Percentiles rank a stretch among this genome's conserved stretches.
Conservation (phyloP, 2,113 vertebrate genomes). For the Otis tarda region DNA sequence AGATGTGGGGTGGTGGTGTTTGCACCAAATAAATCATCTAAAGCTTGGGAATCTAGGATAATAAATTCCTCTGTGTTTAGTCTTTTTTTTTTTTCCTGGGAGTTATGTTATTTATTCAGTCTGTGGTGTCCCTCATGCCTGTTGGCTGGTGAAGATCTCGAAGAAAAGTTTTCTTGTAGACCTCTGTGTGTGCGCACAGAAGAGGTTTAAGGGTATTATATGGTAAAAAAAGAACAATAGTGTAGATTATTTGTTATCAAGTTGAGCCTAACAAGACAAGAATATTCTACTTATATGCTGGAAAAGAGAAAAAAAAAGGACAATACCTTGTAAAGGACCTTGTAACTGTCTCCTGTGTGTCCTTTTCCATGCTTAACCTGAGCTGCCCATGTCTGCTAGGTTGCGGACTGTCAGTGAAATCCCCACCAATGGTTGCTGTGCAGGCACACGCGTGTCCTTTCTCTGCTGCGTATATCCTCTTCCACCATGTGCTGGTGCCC, state of each 20-base stretch:
- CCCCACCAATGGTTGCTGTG: background rate
- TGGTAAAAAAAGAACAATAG: background rate
- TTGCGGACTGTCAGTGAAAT: background rate
- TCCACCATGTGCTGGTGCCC: accelerated
- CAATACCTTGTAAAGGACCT: background rate
- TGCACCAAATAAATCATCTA: background rate
- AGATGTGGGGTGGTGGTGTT: background rate
- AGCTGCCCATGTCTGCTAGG: background rate
- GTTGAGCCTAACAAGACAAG: background rate
- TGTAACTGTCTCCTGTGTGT: background rate
- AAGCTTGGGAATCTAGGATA: background rate
- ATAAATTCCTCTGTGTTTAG: background rate
- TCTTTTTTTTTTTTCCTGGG: background rate
- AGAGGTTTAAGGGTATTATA: background rate
- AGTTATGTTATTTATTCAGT: background rate
- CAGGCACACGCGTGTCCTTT: background rate
- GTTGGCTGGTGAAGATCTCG: background rate
- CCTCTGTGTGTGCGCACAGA: background rate
- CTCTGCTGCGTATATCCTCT: background rate
- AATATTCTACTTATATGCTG: background rate
- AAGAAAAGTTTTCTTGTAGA: background rate
- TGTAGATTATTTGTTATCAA: background rate
- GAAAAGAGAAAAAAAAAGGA: background rate
- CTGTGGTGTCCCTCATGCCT: background rate
- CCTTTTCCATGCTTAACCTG: background rate